phyloP scores from a whole-genome alignment of 92 coral and sea anemone genomes.

The Meandrina meandrites region DNA sequence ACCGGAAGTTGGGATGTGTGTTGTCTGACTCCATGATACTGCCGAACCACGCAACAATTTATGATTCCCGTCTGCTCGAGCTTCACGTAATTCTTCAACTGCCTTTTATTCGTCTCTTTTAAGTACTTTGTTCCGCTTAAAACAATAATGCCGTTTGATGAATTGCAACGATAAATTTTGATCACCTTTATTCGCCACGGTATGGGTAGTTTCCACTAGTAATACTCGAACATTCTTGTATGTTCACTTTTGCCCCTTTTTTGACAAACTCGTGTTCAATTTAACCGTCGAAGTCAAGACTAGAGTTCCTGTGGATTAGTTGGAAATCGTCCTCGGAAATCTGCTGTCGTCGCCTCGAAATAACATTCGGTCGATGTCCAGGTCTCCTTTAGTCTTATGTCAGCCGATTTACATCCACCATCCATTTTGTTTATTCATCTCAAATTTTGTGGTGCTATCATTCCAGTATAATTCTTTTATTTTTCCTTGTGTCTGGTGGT shows the following conservation, averaged over 20 bases:
- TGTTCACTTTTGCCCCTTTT: conserved; percentile 15
- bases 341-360: conserved; percentile 36
- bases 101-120: background rate
- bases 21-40: conserved; percentile 35
- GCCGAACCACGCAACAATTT: conserved; percentile 45
- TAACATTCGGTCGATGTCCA: background rate
- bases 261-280: conserved; percentile 4
- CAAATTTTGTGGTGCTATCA: background rate
- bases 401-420: background rate
- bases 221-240: conserved; percentile 5
- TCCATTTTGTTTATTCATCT: background rate
- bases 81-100: conserved; percentile 12
- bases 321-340: conserved; percentile 47
- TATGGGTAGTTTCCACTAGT: no score
- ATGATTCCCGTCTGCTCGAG: conserved; percentile 16
- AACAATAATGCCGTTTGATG: background rate
- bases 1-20: conserved; percentile 46
- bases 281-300: background rate
- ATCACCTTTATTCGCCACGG: background rate
- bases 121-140: background rate
- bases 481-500: background rate
- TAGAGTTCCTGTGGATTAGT: conserved; percentile 33
- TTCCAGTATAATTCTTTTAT: background rate
- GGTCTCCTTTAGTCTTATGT: background rate
- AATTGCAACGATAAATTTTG: background rate